These are phyloP conservation scores for Turnix velox DNA, from an alignment of 2,113 vertebrate species.

Conservation along the genomic window DNA sequence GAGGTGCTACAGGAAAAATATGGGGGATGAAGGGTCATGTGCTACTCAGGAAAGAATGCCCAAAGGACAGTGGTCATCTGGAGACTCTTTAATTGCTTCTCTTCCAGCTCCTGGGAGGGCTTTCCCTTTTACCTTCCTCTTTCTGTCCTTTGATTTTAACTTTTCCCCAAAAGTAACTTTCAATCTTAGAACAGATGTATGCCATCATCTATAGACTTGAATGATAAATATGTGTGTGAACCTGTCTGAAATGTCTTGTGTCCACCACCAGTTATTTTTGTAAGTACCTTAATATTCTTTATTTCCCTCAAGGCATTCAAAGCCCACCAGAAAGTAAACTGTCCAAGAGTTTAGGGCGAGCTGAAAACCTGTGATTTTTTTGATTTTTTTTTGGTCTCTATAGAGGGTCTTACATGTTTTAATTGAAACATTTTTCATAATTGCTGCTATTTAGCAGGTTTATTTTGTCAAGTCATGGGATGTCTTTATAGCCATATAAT, in stretches of 20 bases:
- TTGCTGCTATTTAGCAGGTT: conserved; percentile 72
- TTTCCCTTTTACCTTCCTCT: neutral
- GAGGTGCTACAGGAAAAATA: neutral
- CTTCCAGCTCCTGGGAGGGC: neutral
- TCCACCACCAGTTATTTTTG: neutral
- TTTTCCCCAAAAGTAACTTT: neutral
- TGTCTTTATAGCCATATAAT: conserved; percentile 77
- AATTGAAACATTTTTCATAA: conserved; percentile 73
- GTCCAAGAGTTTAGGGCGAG: neutral
- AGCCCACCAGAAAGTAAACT: neutral
- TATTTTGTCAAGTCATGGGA: conserved; percentile 73
- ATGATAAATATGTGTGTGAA: neutral
- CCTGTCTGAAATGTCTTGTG: neutral
- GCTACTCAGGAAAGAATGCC: neutral
- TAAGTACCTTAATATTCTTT: neutral
- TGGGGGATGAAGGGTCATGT: neutral
- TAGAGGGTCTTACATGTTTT: conserved; percentile 46
- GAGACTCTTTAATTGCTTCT: neutral
- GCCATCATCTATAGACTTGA: neutral
- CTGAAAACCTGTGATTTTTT: neutral
- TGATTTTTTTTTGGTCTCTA: neutral
- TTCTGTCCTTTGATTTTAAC: neutral
- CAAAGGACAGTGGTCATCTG: neutral
- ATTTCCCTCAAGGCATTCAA: neutral
- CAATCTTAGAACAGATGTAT: neutral